Evolutionary conservation across 1,140 invertebrate species (phyloP).

Genomic region (Triops longicaudatus): DNA sequence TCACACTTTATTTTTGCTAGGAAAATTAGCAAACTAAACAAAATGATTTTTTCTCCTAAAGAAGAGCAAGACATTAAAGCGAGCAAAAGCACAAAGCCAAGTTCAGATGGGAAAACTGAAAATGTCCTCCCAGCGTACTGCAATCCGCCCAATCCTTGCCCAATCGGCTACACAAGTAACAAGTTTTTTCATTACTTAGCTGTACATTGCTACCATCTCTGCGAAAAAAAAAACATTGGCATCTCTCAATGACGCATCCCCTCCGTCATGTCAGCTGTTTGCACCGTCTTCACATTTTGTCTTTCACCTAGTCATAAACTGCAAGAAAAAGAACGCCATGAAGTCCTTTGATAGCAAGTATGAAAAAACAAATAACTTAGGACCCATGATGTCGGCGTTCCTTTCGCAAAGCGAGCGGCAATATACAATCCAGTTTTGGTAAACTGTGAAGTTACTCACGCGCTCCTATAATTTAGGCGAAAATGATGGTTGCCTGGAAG

Average conservation of each 20-base stretch:
- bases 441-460: slow-evolving; percentile 35
- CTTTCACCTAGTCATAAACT: no score
- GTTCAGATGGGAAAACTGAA: slow-evolving; percentile 72
- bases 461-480: slow-evolving; percentile 39
- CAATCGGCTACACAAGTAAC: slow-evolving; percentile 50
- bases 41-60: not conserved
- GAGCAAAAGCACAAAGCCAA: slow-evolving; percentile 50
- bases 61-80: slow-evolving; percentile 36
- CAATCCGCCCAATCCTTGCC: slow-evolving; percentile 97
- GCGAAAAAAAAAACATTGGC: no score
- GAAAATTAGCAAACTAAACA: not conserved
- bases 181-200: no score
- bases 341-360: no score
- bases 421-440: not conserved
- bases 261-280: no score
- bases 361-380: no score
- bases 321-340: no score
- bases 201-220: no score
- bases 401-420: not conserved
- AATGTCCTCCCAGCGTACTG: slow-evolving; percentile 92
- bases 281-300: no score
- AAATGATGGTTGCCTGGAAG: slow-evolving; percentile 77
- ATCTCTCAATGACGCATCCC: no score
- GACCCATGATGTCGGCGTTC: slow-evolving; percentile 19
- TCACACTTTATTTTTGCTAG: slow-evolving; percentile 38